These are phyloP conservation scores for Sarotherodon lohbergeri DNA, from an alignment of 2,113 vertebrate genomes.

Conservation along the genomic window DNA sequence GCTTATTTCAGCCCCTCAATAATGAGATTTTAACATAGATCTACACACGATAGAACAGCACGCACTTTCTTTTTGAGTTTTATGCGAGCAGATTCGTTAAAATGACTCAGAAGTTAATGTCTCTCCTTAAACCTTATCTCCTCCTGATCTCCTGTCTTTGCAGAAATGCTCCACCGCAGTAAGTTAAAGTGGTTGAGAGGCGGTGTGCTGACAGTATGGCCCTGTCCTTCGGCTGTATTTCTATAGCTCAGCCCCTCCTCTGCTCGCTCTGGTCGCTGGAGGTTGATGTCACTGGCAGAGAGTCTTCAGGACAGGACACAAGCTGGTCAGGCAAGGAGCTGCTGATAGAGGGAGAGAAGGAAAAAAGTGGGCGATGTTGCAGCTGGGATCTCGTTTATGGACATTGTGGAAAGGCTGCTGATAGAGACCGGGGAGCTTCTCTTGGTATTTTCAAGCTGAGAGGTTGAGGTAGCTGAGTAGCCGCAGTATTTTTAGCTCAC, in stretches of 20 bases:
- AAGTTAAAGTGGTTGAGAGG: neutral
- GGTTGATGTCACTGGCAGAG: constrained; percentile 56
- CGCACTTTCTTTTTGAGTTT: neutral
- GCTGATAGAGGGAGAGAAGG: neutral
- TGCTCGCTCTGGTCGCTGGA: constrained; percentile 3
- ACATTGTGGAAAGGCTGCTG: constrained; percentile 41
- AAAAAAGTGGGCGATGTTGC: constrained; percentile 55
- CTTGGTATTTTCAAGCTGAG: constrained; percentile 13
- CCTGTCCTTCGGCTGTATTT: neutral
- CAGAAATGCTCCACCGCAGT: neutral
- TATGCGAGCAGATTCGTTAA: neutral
- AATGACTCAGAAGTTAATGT: neutral
- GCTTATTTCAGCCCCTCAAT: neutral
- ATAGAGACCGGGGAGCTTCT: constrained; percentile 26
- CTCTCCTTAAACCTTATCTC: neutral
- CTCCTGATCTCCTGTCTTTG: rapidly evolving
- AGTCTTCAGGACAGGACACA: constrained; percentile 60
- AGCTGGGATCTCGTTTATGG: constrained; percentile 33
- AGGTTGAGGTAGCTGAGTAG: constrained; percentile 10
- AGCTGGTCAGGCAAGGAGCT: neutral
- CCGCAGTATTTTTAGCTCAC: constrained; percentile 70
- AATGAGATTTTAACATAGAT: neutral
- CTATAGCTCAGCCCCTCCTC: constrained; percentile 51
- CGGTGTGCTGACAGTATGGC: neutral
- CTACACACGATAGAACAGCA: neutral